Conservation (phyloP, 1,140 invertebrate species). For the Drosophila arawakana region DNA sequence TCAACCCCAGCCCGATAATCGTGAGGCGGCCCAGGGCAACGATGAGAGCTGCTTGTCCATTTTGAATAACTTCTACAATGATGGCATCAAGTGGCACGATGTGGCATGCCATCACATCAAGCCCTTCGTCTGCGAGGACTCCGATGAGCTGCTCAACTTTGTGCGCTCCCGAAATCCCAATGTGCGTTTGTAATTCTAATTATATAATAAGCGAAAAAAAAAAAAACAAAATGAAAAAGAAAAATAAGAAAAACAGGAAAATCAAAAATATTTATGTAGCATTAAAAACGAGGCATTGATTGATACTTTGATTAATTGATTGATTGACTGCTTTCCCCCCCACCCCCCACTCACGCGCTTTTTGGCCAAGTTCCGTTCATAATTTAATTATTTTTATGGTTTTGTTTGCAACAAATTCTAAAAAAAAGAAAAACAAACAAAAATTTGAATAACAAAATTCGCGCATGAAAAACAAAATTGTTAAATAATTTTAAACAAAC, state of each 20-base stretch:
- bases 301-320: constrained; percentile 55
- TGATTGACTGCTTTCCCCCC: constrained; percentile 51
- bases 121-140: constrained; percentile 96
- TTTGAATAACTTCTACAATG: constrained; percentile 96
- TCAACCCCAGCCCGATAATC: constrained; percentile 94
- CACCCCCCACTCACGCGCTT: constrained; percentile 36
- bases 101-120: constrained; percentile 96
- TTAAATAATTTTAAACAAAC: constrained; percentile 79
- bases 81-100: constrained; percentile 96
- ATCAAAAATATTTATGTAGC: constrained; percentile 77
- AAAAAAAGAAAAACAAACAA: constrained; percentile 28
- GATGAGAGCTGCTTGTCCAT: constrained; percentile 96
- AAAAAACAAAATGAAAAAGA: constrained; percentile 2
- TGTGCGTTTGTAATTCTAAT: constrained; percentile 89
- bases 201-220: constrained; percentile 38
- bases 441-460: constrained; percentile 68
- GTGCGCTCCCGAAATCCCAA: constrained; percentile 93
- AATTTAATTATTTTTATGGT: constrained; percentile 62
- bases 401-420: constrained; percentile 62
- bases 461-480: constrained; percentile 72
- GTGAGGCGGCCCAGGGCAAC: constrained; percentile 94
- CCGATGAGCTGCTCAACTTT: constrained; percentile 95
- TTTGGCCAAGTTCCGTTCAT: constrained; percentile 51
- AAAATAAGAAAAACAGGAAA: constrained; percentile 32
- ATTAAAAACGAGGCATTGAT: constrained; percentile 68